Evolutionary conservation across 2,797 vertebrate genomes (phyloP), one percentile per base, ranked within the genome.

Genomic region (Galaxias olidus): DNA sequence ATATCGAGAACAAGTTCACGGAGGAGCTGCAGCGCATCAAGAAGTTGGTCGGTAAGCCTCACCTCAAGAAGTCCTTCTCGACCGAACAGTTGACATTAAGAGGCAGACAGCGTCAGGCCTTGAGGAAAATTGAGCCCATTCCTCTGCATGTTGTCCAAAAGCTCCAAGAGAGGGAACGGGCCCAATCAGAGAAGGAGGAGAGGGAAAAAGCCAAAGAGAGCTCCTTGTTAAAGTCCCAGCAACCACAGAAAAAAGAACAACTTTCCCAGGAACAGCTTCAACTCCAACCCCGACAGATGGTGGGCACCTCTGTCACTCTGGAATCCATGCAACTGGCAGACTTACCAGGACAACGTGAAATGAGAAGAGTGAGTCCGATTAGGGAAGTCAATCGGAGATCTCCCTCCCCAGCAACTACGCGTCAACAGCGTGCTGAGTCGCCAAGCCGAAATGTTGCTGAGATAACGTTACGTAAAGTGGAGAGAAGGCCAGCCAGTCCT

Each of bases 1-100:
- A 97, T 79, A 94, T 99, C 0, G 97, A 98, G 88, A 92, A 94
- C 83, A 97, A 95, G 76, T 98, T 99, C 76, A 94, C 95, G 0
- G 94, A 96, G 81, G 97, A 99, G 81, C 90, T 99, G 55, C 94
- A 94, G 58, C 94, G 97, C 55, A 96, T 99, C 72, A 98, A 98
- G 73, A 91, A 93, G 76, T 94, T 97, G 0, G 92, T 96, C 0
- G 96, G 95, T 18, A 96, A 95, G 77, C 95, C 97, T 78, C 95
- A 98, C 85, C 80, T 98, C 86, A 94, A 95, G 80, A 96, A 96
- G 76, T 98, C 96, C 0, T 93, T 93, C 80, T 93, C 92, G 59
- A 93, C 92, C 1, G 92, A 93, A 50, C 92, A 93, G 75, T 87
- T 93, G 7, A 90, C 86, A 9, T 72, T 86, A 13, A 92, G 82